phyloP scores from a whole-genome alignment of 2,797 vertebrate species.

The Salarias fasciatus region DNA sequence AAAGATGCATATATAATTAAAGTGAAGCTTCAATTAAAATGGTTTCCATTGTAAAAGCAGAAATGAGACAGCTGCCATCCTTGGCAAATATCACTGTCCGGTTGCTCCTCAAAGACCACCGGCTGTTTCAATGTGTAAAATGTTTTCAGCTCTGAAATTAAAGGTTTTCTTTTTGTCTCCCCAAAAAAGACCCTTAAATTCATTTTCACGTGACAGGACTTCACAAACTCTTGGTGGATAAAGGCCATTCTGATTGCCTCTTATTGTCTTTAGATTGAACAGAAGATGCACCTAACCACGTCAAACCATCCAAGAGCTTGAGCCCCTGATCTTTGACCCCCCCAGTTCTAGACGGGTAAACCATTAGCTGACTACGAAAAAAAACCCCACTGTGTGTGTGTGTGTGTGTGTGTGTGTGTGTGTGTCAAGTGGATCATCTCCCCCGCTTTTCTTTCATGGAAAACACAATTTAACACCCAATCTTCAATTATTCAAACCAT shows the following conservation, averaged over 20 bases:
- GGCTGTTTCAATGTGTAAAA: too few relatives aligned
- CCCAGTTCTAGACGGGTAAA: conserved; percentile 59
- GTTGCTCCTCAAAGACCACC: too few relatives aligned
- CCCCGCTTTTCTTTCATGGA: conserved; percentile 64
- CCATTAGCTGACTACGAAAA: conserved; percentile 79
- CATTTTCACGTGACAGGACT: conserved; percentile 9
- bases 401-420: conserved; percentile 29
- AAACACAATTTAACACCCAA: conserved; percentile 78
- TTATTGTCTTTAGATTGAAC: conserved; percentile 71
- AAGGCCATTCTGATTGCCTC: conserved; percentile 39
- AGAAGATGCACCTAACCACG: conserved; percentile 71
- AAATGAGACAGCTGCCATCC: too few relatives aligned
- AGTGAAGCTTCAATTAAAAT: too few relatives aligned
- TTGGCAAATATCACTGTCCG: too few relatives aligned
- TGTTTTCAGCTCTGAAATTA: too few relatives aligned
- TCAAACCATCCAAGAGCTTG: conserved; percentile 73
- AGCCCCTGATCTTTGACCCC: conserved; percentile 78
- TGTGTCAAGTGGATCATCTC: conserved; percentile 67
- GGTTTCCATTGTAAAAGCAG: too few relatives aligned
- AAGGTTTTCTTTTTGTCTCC: too few relatives aligned
- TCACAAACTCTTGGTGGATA: conserved; percentile 34
- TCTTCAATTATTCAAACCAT: conserved; percentile 84
- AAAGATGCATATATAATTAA: too few relatives aligned
- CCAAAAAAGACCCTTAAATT: too few relatives aligned
- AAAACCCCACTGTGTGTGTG: conserved; percentile 34